Evolutionary conservation across 2,113 vertebrate genomes (phyloP).

Genomic region (Apistogramma diplotaenia): DNA sequence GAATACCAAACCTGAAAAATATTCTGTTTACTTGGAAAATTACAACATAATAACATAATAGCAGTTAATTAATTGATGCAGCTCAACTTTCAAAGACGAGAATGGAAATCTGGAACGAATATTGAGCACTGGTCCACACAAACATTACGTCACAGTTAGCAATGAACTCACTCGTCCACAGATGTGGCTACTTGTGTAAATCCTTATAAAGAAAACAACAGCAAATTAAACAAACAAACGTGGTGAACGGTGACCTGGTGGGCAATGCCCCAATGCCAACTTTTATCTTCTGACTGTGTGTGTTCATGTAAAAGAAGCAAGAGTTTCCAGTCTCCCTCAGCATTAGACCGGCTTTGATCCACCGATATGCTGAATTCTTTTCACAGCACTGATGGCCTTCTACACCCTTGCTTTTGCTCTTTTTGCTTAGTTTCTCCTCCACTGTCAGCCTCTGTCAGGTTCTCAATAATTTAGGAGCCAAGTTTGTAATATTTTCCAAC

Average conservation of each 20-base stretch:
- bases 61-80: not conserved
- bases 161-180: not conserved
- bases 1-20: not conserved
- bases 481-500: conserved; percentile 23
- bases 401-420: not conserved
- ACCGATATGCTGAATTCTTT: not conserved
- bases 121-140: not conserved
- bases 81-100: not conserved
- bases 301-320: not conserved
- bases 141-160: not conserved
- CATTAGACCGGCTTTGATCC: conserved; percentile 11
- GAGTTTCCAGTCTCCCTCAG: not conserved
- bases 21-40: not conserved
- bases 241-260: not conserved
- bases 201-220: not conserved
- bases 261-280: not conserved
- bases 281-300: not conserved
- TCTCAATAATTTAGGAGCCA: conserved; percentile 48
- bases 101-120: not conserved
- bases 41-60: not conserved
- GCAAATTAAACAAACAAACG: not conserved
- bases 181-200: not conserved
- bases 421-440: conserved; percentile 20
- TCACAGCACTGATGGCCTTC: not conserved
- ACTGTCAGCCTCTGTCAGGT: conserved; percentile 18